Base-by-base conservation (phyloP, 2,888 invertebrate genomes). In the Eudemis profundana region DNA sequence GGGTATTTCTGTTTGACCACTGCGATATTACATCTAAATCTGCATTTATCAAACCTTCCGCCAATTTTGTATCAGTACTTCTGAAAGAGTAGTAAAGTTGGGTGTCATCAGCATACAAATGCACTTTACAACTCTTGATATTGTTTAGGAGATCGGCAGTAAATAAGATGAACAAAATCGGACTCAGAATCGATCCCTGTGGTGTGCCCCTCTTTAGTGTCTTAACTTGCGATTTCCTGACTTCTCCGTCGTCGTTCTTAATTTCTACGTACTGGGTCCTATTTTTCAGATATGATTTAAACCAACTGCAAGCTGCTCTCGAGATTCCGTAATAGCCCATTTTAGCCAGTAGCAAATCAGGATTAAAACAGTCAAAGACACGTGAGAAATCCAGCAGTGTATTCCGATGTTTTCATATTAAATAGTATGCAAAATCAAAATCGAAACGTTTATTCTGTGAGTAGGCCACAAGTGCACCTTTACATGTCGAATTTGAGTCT, bases 281-380 rank as follows among this genome's bases (percentile, higher is more conserved):
- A 7, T 27, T 49, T 4, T 7, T 21, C 5, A 70, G 50, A 19
- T 62, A 70, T 2, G 60, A 51, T 8, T 15, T 33, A 44, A 70
- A 70, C 70, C 70, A 70, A 4, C 23, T 5, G 15, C 53, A 61
- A 21, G 46, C 17, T 12, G 59, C 33, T 7, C 47, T 42, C 1
- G 59, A 54, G 14, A 68, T 44, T 7, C 64, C 70, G 51, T 66
- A 67, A 7, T 46, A 40, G 17, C 33, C 1, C 23, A 70, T 21
- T 17, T 65, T 66, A 8, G 49, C 21, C 2, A 68, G 0, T 8
- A 68, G 40, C 2, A 66, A 23, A 2, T 66, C 50, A 3, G 40
- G 19, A 36, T 64, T 62, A 7, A 68, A n/a, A n/a, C n/a, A n/a
- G n/a, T n/a, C n/a, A n/a, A n/a, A n/a, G n/a, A n/a, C n/a, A n/a